A percentile compares a stretch with the other conserved stretches of the same genome.
These are phyloP conservation scores for Patella depressa DNA, from an alignment of 2,888 invertebrate species.

Conservation along the genomic window DNA sequence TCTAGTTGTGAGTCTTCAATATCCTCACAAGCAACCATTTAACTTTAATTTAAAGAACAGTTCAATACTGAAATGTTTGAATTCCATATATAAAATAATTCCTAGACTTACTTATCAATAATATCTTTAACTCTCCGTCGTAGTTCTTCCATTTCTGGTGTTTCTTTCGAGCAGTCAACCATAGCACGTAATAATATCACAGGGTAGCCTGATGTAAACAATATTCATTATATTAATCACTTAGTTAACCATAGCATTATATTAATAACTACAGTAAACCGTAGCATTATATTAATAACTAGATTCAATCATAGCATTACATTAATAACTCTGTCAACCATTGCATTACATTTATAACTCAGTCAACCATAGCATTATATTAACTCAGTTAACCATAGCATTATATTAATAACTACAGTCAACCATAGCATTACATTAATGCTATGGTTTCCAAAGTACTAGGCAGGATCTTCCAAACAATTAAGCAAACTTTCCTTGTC, in stretches of 20 bases:
- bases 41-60: no score
- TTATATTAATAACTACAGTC: background rate
- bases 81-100: background rate
- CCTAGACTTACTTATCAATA: conserved; percentile 53
- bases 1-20: no score
- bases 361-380: background rate
- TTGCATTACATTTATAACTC: background rate
- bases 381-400: background rate
- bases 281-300: background rate
- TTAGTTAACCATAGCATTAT: background rate
- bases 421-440: no score
- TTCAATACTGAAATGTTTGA: background rate
- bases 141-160: conserved; percentile 51
- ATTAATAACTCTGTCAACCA: background rate
- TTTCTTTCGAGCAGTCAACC: conserved; percentile 58
- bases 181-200: conserved; percentile 48
- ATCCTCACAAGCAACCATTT: no score
- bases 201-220: conserved; percentile 56
- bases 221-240: background rate
- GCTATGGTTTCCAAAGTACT: no score
- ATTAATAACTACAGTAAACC: background rate
- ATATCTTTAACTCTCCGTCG: conserved; percentile 53
- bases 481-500: no score
- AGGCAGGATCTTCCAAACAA: no score
- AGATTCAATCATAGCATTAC: background rate